These are phyloP conservation scores for Tillus elongatus DNA, from an alignment of 2,888 invertebrate species.

Conservation along the genomic window DNA sequence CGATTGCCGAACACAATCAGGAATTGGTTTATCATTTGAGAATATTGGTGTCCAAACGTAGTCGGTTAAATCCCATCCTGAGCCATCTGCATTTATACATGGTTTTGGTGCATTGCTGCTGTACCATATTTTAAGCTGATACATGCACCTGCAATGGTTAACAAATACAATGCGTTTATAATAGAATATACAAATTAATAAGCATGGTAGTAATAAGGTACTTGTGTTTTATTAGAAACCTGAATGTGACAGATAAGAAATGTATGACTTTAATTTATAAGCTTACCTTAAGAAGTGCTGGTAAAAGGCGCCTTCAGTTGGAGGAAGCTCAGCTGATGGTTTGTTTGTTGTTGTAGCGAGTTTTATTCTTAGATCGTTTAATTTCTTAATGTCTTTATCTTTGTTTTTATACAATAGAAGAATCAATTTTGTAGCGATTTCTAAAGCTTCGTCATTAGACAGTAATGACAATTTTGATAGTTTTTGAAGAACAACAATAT, in stretches of 20 bases:
- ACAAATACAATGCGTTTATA: too few species aligned
- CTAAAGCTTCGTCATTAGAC: conserved; percentile 1
- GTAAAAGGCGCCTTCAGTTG: neutral
- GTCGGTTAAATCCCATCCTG: conserved; percentile 1
- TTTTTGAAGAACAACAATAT: conserved; percentile 1
- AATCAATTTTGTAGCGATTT: conserved; percentile 3
- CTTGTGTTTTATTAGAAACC: too few species aligned
- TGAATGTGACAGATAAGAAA: too few species aligned
- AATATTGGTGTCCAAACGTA: neutral
- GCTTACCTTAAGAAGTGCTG: conserved; percentile 3
- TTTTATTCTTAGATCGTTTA: conserved; percentile 1
- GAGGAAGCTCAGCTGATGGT: conserved; percentile 1
- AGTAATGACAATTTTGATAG: neutral
- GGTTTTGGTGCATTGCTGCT: conserved; percentile 2
- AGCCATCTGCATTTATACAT: conserved; percentile 1
- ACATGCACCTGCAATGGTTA: conserved; percentile 4
- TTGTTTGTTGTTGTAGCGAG: neutral
- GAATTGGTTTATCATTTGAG: conserved; percentile 2
- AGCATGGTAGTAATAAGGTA: too few species aligned
- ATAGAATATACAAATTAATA: too few species aligned
- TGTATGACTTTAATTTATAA: too few species aligned
- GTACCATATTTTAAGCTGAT: conserved; percentile 3
- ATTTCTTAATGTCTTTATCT: neutral
- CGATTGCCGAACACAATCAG: neutral
- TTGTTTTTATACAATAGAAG: conserved; percentile 3